These are phyloP conservation scores for Siphonodentalium dalli DNA, from an alignment of 2,888 invertebrate genomes.

Conservation along the genomic window DNA sequence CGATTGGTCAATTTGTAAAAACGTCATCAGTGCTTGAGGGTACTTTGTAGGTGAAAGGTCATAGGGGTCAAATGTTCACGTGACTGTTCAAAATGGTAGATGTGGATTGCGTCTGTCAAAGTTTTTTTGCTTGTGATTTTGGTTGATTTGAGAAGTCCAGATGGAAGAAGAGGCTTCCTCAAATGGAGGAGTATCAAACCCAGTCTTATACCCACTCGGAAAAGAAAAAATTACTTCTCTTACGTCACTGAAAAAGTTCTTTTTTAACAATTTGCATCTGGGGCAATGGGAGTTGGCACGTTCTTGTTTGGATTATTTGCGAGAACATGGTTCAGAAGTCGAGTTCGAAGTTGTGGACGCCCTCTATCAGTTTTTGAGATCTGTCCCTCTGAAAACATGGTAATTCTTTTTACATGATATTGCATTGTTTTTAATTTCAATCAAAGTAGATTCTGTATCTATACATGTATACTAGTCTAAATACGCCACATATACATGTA, in stretches of 20 bases:
- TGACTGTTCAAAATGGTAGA: constrained; percentile 43
- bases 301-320: constrained; percentile 39
- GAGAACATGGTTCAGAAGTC: constrained; percentile 22
- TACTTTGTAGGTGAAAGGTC: constrained; percentile 21
- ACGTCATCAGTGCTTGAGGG: too few species aligned
- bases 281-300: constrained; percentile 61
- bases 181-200: not conserved
- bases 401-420: too few species aligned
- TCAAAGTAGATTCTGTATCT: too few species aligned
- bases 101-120: not conserved
- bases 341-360: constrained; percentile 31
- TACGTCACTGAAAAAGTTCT: constrained; percentile 39
- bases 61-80: constrained; percentile 28
- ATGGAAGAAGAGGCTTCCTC: too few species aligned
- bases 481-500: too few species aligned
- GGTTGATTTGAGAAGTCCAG: too few species aligned
- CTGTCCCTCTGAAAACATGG: too few species aligned
- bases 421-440: too few species aligned
- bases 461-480: too few species aligned
- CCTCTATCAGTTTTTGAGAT: too few species aligned
- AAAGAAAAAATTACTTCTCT: constrained; percentile 23
- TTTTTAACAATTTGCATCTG: constrained; percentile 56
- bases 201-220: not conserved
- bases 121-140: not conserved
- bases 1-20: too few species aligned